Evolutionary conservation across 1,140 invertebrate species (phyloP).

Genomic region (Metopolophium dirhodum): DNA sequence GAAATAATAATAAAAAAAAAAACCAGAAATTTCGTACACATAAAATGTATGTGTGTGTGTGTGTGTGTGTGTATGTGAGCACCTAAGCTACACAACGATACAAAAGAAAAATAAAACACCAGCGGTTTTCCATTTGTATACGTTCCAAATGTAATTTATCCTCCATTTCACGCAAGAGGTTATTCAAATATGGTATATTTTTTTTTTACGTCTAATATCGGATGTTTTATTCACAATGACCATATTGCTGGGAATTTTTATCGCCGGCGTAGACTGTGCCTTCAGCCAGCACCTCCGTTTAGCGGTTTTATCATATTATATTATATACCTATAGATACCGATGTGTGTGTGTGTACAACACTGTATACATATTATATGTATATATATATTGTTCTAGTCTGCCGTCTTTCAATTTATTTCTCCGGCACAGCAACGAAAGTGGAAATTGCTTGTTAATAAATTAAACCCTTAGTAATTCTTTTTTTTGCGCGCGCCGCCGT

Average conservation of each 20-base stretch:
- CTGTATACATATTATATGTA: not conserved
- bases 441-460: slow-evolving; percentile 45
- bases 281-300: too few relatives aligned
- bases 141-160: slow-evolving; percentile 26
- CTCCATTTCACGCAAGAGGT: slow-evolving; percentile 8
- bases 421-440: not conserved
- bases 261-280: not conserved
- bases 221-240: slow-evolving; percentile 8
- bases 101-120: not conserved
- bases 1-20: not conserved
- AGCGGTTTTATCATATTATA: not conserved
- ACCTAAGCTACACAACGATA: not conserved
- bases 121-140: slow-evolving; percentile 8
- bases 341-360: not conserved
- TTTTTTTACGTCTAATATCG: slow-evolving; percentile 18
- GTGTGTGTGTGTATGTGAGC: not conserved
- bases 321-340: not conserved
- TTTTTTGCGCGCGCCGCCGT: not conserved
- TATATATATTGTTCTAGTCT: slow-evolving; percentile 8
- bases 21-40: not conserved
- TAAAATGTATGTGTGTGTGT: not conserved
- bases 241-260: not conserved
- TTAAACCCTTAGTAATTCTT: slow-evolving; percentile 43
- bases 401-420: slow-evolving; percentile 34
- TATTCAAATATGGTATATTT: slow-evolving; percentile 36